phyloP scores from a whole-genome alignment of 2,888 invertebrate genomes.

The Acholoe squamosa region DNA sequence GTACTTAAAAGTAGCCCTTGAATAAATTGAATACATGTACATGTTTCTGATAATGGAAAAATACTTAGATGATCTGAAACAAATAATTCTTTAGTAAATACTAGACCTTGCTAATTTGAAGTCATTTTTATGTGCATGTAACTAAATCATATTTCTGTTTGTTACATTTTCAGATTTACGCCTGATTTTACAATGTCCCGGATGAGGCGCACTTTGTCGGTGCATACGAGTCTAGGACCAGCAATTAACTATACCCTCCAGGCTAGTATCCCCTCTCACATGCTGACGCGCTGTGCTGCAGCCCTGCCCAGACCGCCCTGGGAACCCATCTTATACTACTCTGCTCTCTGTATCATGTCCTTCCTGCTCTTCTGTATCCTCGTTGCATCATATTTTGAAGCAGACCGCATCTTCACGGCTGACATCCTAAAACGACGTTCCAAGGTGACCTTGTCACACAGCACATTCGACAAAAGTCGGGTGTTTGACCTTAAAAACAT shows the following conservation, averaged over 20 bases:
- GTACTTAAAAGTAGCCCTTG: slow-evolving; percentile 72
- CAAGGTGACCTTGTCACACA: slow-evolving; percentile 84
- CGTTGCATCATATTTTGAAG: slow-evolving; percentile 89
- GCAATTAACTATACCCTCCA: slow-evolving; percentile 88
- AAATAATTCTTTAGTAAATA: too few species aligned
- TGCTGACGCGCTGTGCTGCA: slow-evolving; percentile 88
- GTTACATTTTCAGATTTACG: slow-evolving; percentile 86
- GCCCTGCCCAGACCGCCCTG: slow-evolving; percentile 89
- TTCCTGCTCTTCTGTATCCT: slow-evolving; percentile 88
- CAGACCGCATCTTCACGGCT: slow-evolving; percentile 87
- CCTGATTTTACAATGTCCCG: slow-evolving; percentile 93
- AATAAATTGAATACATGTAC: too few species aligned
- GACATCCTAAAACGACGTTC: slow-evolving; percentile 79
- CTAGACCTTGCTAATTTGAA: neutral
- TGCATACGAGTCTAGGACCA: slow-evolving; percentile 82
- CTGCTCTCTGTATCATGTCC: slow-evolving; percentile 82
- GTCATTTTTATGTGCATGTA: neutral
- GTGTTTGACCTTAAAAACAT: slow-evolving; percentile 83
- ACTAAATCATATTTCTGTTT: neutral
- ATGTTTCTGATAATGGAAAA: too few species aligned
- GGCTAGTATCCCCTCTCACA: slow-evolving; percentile 87
- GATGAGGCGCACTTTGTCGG: slow-evolving; percentile 85
- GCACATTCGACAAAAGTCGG: slow-evolving; percentile 86
- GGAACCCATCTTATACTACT: slow-evolving; percentile 89
- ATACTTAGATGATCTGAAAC: too few species aligned